Base-by-base conservation (phyloP, 1,140 invertebrate genomes). In the Gerris buenoi region DNA sequence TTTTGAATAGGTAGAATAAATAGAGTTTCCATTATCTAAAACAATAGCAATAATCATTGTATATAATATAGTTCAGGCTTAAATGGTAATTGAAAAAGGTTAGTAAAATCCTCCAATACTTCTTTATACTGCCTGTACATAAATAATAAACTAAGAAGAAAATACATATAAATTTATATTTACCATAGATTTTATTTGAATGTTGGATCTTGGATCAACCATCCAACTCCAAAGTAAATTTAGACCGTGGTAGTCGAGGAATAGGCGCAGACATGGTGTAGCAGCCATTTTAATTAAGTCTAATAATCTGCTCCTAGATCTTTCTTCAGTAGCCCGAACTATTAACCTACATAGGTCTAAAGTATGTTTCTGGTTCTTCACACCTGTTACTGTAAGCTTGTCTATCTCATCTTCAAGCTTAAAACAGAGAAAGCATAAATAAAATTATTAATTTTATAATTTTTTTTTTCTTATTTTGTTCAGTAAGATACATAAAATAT, bases 171-270 rank as follows among this genome's bases (percentile, higher is more conserved):
- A 18, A 46, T 46, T 46, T 46, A 46, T 46, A 46, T 18, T 46
- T 46, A 46, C 33, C 33, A 46, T 46, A 46, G 33, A 5, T 46
- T 46, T 46, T 46, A 46, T 10, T 46, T 46, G 5, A 46, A 18
- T 10, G 5, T 46, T 46, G 18, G 5, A 46, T 18, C 33, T 46
- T 10, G 33, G 33, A 73, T 90, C 87, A 71, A 85, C 84, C 84
- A 96, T 95, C 86, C 95, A 97, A 58, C 89, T 91, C 81, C 93
- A 93, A 57, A 98, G 81, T 26, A 97, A 77, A 13, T 89, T 81
- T 27, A 98, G 79, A 0, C 94, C 95, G 75, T 97, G 92, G 79
- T 97, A 97, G 79, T 97, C 95, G 18, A 97, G 79, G 77, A 97
- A 97, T 27, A 97, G 80, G 27, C 94, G 79, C 22, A 89, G 85